phyloP scores from a whole-genome alignment of 2,113 vertebrate species.

The Pterophyllum scalare region DNA sequence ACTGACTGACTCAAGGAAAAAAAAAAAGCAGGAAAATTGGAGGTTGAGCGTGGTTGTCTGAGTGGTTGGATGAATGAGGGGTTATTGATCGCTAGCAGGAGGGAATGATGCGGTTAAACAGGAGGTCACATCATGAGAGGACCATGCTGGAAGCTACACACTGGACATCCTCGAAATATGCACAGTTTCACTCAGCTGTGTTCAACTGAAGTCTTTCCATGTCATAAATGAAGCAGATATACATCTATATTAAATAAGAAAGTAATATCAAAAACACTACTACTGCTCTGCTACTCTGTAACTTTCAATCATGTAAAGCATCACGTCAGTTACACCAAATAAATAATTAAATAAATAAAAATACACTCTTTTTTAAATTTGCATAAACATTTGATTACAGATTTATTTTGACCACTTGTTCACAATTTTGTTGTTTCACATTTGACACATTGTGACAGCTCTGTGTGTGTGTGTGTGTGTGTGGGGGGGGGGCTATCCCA shows the following conservation, averaged over 20 bases:
- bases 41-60: constrained; percentile 13
- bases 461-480: no score
- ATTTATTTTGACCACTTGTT: not conserved
- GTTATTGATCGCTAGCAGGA: constrained; percentile 52
- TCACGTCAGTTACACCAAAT: not conserved
- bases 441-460: not conserved
- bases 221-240: not conserved
- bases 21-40: constrained; percentile 12
- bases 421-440: not conserved
- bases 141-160: not conserved
- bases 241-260: not conserved
- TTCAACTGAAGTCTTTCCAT: not conserved
- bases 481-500: not conserved
- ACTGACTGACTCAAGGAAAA: not conserved
- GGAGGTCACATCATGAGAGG: constrained; percentile 47
- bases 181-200: not conserved
- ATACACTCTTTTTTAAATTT: not conserved
- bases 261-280: not conserved
- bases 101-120: constrained; percentile 57
- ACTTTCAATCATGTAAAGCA: not conserved
- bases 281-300: not conserved
- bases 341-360: not conserved
- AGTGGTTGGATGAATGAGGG: constrained; percentile 32
- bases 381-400: not conserved
- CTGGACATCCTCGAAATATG: not conserved